Percentiles rank a stretch among this genome's conserved stretches.
Evolutionary conservation across 2,113 vertebrate species (phyloP).

Genomic region (Terrapene triunguis): DNA sequence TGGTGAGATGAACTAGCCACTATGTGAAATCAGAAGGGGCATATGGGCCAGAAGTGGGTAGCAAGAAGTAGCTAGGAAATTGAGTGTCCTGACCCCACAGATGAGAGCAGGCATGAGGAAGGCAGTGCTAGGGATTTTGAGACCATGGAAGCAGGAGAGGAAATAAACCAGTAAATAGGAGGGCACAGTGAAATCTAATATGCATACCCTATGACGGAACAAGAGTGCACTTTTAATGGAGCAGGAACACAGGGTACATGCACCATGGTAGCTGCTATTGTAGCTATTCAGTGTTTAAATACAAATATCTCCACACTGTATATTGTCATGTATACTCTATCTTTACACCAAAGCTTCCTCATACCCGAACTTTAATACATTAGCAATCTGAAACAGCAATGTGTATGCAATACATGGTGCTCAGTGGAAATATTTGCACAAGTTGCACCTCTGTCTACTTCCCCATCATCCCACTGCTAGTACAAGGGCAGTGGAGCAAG

Average conservation of each 20-base stretch:
- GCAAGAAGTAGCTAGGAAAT: neutral
- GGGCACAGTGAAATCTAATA: neutral
- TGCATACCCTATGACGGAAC: accelerated
- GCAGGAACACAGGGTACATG: neutral
- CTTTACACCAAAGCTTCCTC: neutral
- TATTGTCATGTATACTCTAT: neutral
- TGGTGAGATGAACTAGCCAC: neutral
- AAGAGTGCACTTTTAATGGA: neutral
- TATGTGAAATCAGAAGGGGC: too few relatives aligned
- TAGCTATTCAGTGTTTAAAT: neutral
- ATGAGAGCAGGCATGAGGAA: neutral
- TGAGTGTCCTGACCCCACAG: neutral
- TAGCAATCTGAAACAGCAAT: neutral
- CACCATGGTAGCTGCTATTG: neutral
- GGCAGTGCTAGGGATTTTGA: neutral
- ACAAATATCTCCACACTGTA: neutral
- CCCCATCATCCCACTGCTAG: neutral
- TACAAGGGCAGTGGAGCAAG: accelerated
- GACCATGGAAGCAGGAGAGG: neutral
- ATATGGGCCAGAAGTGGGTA: neutral
- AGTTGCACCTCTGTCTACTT: neutral
- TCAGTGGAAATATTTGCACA: constrained; percentile 33
- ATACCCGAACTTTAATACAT: accelerated
- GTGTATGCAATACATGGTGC: neutral
- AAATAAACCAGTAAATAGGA: neutral